Base-by-base conservation (phyloP, 2,797 vertebrate genomes). In the Pogonophryne albipinna region DNA sequence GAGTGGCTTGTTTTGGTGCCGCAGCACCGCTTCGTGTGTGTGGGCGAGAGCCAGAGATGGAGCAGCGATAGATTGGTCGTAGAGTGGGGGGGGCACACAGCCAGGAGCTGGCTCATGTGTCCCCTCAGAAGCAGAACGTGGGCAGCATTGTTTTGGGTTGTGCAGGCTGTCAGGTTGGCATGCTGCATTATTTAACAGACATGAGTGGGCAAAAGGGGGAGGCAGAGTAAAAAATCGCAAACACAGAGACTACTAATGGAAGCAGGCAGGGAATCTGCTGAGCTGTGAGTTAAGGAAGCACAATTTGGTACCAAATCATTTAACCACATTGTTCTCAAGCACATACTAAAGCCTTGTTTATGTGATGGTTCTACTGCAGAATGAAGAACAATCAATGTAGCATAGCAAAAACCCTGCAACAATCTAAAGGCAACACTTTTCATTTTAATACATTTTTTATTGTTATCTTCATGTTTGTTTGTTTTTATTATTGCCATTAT, bases 181-280 rank as follows among this genome's bases (percentile, higher is more conserved):
- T 4, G 57, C 70, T 93, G 89, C 91, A 92, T 94, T 92, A 92
- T 91, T 92, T 78, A 94, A 74, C 12, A 10, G 80, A 85, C 87
- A 87, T 82, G 85, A 87, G 82, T 82, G 82, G 77, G 85, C 45
- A 66, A 71, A 47, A 42, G 14, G 57, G 42, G 63, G 57, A 55
- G 60, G 83, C 49, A n/a, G 65, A 68, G 66, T 19, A 17, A 12
- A 59, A 62, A 55, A 47, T 56, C 8, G 31, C 60, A 73, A n/a
- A 71, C 63, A 57, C 15, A 1, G 55, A 46, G 57, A 1, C 41
- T 47, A 51, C 65, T 58, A 56, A 42, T 23, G 41, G 34, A 57
- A 71, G 4, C 14, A 53, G 44, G 49, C 63, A 0, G 20, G 41
- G 44, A 66, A 45, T 56, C 53, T 73, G 74, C 67, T 58, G 60